These are phyloP conservation scores for Bombus confusus DNA, from an alignment of 1,140 invertebrate species.

Conservation along the genomic window DNA sequence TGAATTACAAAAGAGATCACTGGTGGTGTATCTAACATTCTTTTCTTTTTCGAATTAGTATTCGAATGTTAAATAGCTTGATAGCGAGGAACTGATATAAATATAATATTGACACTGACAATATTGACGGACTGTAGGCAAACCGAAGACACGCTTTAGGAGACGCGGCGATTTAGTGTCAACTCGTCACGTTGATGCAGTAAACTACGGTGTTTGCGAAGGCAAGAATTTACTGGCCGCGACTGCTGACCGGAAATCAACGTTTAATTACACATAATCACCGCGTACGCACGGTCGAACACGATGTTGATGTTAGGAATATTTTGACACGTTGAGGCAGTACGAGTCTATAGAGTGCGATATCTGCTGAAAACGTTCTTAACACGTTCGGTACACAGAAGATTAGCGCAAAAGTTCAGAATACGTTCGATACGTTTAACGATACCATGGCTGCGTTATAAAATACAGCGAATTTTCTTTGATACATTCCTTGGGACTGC, in stretches of 20 bases:
- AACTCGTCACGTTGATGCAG: neutral
- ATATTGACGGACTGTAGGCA: neutral
- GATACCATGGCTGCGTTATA: no score
- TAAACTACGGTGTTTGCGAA: constrained; percentile 6
- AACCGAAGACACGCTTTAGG: neutral
- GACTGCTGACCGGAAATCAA: neutral
- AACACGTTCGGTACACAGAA: neutral
- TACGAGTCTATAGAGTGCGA: no score
- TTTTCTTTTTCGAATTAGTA: neutral
- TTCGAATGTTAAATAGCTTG: neutral
- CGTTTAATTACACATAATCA: neutral
- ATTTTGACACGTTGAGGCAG: neutral
- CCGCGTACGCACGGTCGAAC: neutral
- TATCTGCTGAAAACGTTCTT: neutral
- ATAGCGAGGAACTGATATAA: neutral
- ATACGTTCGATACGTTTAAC: no score
- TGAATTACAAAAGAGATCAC: neutral
- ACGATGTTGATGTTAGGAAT: neutral
- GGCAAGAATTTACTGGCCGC: constrained; percentile 10
- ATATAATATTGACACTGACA: neutral
- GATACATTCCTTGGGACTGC: no score
- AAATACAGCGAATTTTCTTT: no score
- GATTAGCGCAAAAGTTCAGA: neutral
- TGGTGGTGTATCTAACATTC: rapidly evolving
- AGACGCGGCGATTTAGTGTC: neutral